Conservation (phyloP, 23 tunicate genomes). For the Oikopleura dioica region DNA sequence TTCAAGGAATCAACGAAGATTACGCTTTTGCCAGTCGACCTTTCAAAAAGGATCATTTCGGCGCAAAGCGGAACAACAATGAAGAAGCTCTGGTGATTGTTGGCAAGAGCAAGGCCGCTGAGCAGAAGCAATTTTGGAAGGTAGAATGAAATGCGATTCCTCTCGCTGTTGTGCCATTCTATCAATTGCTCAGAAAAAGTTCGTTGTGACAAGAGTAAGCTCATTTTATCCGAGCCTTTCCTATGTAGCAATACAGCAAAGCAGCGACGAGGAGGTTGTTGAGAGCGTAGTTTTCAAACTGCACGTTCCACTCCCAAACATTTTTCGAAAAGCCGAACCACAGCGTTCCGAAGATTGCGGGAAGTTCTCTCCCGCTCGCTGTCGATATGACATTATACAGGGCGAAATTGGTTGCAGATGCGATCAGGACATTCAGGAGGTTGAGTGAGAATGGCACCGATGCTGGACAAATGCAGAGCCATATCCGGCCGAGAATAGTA, state of each 20-base stretch:
- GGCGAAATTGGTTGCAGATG: background rate
- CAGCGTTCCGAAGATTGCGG: background rate
- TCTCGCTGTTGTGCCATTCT: background rate
- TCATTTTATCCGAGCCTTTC: background rate
- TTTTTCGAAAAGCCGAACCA: constrained; percentile 4
- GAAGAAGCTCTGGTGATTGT: background rate
- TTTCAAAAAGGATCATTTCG: background rate
- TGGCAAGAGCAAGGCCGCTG: background rate
- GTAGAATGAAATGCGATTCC: background rate
- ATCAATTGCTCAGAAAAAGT: background rate
- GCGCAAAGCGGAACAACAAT: background rate
- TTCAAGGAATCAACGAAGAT: background rate
- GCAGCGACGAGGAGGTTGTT: background rate
- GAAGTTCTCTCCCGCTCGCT: background rate
- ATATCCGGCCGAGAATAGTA: background rate
- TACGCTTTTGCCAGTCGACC: background rate
- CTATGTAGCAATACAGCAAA: background rate
- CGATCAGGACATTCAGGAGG: background rate
- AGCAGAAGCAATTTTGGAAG: background rate
- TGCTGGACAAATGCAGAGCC: background rate
- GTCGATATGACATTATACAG: background rate
- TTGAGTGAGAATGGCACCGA: background rate
- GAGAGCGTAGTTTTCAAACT: background rate
- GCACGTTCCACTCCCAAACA: background rate
- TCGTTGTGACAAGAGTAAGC: background rate